These are phyloP conservation scores for Hirundo rustica DNA, from an alignment of 2,797 vertebrate genomes.

Conservation along the genomic window DNA sequence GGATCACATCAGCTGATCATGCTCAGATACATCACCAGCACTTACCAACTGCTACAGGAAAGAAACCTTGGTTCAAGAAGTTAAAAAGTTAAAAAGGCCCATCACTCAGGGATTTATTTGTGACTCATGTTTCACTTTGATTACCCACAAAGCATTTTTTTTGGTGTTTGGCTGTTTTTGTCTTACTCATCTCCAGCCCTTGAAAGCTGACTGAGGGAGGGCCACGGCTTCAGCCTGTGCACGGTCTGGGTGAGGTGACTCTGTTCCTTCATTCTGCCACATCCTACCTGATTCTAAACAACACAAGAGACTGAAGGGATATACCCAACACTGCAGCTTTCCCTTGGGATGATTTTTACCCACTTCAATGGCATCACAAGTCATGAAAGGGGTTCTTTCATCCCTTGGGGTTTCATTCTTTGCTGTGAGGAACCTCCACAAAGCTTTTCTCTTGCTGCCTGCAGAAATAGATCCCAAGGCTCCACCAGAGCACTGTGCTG, in stretches of 20 bases:
- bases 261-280: background rate
- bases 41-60: background rate
- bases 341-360: background rate
- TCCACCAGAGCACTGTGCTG: background rate
- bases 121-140: background rate
- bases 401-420: background rate
- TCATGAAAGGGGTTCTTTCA: background rate
- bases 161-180: background rate
- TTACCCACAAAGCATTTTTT: background rate
- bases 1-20: background rate
- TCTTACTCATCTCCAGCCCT: background rate
- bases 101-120: background rate
- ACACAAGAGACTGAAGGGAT: background rate
- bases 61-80: background rate
- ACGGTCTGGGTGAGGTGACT: background rate
- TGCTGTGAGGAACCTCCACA: background rate
- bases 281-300: background rate
- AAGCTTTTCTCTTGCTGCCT: background rate
- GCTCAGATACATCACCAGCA: background rate
- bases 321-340: background rate
- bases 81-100: background rate
- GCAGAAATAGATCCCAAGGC: background rate
- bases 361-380: background rate
- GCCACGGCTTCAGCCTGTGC: accelerated
- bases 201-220: background rate